These are phyloP conservation scores for Siniperca scherzeri DNA, from an alignment of 2,797 vertebrate genomes.

Conservation along the genomic window DNA sequence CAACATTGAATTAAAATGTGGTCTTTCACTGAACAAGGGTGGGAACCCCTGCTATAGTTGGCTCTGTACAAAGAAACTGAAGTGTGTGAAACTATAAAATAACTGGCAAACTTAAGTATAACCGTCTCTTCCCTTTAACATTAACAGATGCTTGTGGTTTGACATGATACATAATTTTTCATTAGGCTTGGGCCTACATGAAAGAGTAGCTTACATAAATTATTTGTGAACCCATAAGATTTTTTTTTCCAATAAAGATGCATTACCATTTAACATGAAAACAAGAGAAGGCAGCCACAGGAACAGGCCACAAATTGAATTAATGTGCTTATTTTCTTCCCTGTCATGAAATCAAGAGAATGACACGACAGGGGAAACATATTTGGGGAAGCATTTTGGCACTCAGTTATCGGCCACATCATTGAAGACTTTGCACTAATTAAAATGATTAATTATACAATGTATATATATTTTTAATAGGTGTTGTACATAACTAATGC, in stretches of 20 bases:
- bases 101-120: background rate
- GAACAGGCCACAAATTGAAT: background rate
- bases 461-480: constrained; percentile 51
- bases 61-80: constrained; percentile 5
- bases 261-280: constrained; percentile 1
- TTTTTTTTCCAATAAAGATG: background rate
- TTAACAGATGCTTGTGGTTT: constrained; percentile 20
- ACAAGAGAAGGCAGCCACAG: background rate
- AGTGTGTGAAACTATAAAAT: background rate
- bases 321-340: background rate
- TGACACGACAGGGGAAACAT: background rate
- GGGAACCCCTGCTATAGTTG: constrained; percentile 1
- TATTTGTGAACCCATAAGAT: background rate
- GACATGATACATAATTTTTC: background rate
- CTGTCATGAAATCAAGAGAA: constrained; percentile 17
- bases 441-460: constrained; percentile 38
- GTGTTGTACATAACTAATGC: constrained; percentile 41
- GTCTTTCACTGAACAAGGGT: background rate
- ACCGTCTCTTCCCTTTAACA: background rate
- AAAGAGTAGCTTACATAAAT: background rate
- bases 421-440: constrained; percentile 59
- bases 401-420: constrained; percentile 35
- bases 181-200: background rate
- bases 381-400: constrained; percentile 7
- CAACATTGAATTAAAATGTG: constrained; percentile 24